Conservation (phyloP, 2,113 vertebrate genomes). For the Cromileptes altivelis region DNA sequence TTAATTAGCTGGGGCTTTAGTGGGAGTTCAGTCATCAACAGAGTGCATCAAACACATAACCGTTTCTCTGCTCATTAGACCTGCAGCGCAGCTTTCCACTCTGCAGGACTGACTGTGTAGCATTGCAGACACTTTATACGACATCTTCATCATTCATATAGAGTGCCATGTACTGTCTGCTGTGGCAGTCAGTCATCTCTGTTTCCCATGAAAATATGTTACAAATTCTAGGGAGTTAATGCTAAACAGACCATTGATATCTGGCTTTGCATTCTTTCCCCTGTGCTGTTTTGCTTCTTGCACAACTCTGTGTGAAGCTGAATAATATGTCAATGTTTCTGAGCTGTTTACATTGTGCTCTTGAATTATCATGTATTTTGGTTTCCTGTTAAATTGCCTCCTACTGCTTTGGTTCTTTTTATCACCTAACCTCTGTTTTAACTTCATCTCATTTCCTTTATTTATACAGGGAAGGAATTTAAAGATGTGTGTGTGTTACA, state of each 20-base stretch:
- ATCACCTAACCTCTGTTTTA: not conserved
- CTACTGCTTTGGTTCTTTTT: not conserved
- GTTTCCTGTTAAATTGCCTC: conserved; percentile 14
- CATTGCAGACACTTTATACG: conserved; percentile 10
- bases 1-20: conserved; percentile 58
- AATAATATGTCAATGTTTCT: conserved; percentile 23
- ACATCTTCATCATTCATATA: conserved; percentile 31
- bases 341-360: conserved; percentile 4
- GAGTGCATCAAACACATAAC: conserved; percentile 47
- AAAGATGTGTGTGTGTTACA: too few species aligned
- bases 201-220: conserved; percentile 48
- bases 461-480: too few species aligned
- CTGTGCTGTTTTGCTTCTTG: conserved; percentile 41
- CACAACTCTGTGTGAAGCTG: conserved; percentile 49
- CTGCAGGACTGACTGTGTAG: not conserved
- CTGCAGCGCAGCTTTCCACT: conserved; percentile 30
- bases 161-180: conserved; percentile 14
- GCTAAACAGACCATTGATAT: conserved; percentile 53
- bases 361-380: not conserved
- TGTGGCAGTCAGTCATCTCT: conserved; percentile 37
- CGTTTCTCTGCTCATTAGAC: conserved; percentile 56
- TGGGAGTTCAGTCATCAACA: conserved; percentile 46
- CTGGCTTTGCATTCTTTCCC: conserved; percentile 48
- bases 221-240: conserved; percentile 53
- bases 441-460: not conserved